Conservation (phyloP, 1,140 invertebrate genomes). For the Brachionus koreanus region DNA sequence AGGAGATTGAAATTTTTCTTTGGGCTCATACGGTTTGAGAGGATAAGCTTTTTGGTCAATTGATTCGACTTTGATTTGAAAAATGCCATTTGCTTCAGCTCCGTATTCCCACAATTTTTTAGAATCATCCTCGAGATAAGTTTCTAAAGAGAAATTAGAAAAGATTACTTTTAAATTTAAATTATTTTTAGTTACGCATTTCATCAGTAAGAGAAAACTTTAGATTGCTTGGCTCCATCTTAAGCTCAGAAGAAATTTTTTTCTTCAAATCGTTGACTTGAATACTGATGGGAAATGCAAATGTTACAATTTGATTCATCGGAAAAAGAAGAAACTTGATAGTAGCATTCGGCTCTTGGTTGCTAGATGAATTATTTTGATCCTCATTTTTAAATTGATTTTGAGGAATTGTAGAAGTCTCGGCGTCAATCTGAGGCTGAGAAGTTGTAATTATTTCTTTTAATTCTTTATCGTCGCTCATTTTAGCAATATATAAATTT, state of each 20-base stretch:
- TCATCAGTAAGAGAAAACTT: slow-evolving; percentile 47
- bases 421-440: not conserved
- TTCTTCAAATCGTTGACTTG: slow-evolving; percentile 52
- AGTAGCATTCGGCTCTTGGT: slow-evolving; percentile 45
- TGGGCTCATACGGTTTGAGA: slow-evolving; percentile 53
- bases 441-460: not conserved
- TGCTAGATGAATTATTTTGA: not conserved
- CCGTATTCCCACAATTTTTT: slow-evolving; percentile 54
- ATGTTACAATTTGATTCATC: slow-evolving; percentile 55
- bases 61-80: slow-evolving; percentile 57
- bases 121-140: slow-evolving; percentile 49
- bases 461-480: not conserved
- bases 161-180: slow-evolving; percentile 6
- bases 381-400: not conserved
- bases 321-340: slow-evolving; percentile 58
- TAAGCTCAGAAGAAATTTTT: slow-evolving; percentile 55
- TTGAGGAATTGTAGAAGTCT: not conserved
- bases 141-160: slow-evolving; percentile 47
- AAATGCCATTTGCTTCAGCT: slow-evolving; percentile 58
- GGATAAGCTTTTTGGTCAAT: slow-evolving; percentile 56
- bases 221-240: slow-evolving; percentile 53
- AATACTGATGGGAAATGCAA: slow-evolving; percentile 54
- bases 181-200: not conserved
- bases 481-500: not conserved
- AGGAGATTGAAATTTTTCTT: slow-evolving; percentile 55